Percentiles rank a stretch among this genome's conserved stretches.
Conservation (phyloP, 2,888 invertebrate species). For the Cataglyphis livida region DNA sequence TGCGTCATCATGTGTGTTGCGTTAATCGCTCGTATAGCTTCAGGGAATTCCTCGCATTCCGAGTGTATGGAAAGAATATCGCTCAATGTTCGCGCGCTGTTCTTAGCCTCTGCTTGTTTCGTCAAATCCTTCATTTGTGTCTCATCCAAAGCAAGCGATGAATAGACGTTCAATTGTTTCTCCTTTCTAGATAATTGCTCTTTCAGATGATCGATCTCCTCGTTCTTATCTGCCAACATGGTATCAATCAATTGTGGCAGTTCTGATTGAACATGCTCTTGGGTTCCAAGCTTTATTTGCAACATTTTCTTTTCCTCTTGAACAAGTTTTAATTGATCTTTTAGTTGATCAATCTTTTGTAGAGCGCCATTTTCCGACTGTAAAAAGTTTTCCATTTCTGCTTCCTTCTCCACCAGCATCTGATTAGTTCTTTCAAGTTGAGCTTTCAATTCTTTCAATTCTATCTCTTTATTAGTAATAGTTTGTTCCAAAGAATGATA, state of each 20-base stretch:
- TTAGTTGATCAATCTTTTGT: slow-evolving; percentile 77
- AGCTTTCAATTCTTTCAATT: slow-evolving; percentile 82
- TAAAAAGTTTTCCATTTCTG: slow-evolving; percentile 81
- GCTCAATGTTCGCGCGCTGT: slow-evolving; percentile 90
- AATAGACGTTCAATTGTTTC: slow-evolving; percentile 86
- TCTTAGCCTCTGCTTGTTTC: slow-evolving; percentile 86
- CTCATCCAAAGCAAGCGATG: slow-evolving; percentile 88
- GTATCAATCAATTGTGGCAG: slow-evolving; percentile 88
- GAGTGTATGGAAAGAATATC: slow-evolving; percentile 90
- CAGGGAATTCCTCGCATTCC: slow-evolving; percentile 89
- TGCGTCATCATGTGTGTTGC: slow-evolving; percentile 68
- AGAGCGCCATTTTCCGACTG: slow-evolving; percentile 81
- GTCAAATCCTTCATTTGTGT: slow-evolving; percentile 86
- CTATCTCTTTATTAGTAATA: slow-evolving; percentile 81
- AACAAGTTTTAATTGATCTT: slow-evolving; percentile 79
- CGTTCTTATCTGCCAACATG: slow-evolving; percentile 90
- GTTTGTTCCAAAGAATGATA: slow-evolving; percentile 82
- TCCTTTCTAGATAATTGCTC: slow-evolving; percentile 87
- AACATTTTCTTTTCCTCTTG: slow-evolving; percentile 83
- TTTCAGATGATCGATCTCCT: slow-evolving; percentile 89
- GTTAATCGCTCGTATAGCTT: slow-evolving; percentile 78
- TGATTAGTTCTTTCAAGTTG: slow-evolving; percentile 85
- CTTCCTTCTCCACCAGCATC: slow-evolving; percentile 84
- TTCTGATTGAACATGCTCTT: slow-evolving; percentile 84
- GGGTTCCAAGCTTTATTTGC: slow-evolving; percentile 79